Conservation (phyloP, 2,888 invertebrate species). For the Iselma pallidipennis region DNA sequence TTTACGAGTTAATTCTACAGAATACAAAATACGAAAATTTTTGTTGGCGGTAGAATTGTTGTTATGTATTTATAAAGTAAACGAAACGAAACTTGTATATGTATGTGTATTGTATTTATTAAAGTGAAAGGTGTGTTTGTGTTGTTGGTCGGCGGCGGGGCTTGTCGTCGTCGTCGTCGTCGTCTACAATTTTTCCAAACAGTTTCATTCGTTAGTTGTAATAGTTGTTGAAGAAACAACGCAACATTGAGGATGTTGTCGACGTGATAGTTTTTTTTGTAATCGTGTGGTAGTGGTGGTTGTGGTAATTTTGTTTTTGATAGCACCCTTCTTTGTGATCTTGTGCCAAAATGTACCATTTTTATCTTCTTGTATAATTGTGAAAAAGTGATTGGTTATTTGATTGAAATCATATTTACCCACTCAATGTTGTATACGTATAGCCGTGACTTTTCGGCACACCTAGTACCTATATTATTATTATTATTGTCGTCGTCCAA, state of each 20-base stretch:
- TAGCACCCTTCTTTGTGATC: no score
- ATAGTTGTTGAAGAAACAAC: no score
- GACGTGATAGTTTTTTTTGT: neutral
- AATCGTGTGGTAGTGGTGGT: no score
- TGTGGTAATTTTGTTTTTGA: no score
- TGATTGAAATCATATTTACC: neutral
- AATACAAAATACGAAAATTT: constrained; percentile 13
- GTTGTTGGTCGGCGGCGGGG: neutral
- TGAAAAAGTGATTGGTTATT: neutral
- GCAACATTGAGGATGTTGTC: neutral
- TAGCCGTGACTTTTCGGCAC: constrained; percentile 16
- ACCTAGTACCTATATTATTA: neutral
- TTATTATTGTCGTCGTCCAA: neutral
- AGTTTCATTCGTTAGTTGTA: neutral
- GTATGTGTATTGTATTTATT: neutral
- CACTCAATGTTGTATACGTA: neutral
- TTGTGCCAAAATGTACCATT: no score
- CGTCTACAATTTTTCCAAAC: constrained; percentile 6
- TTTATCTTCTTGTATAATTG: neutral
- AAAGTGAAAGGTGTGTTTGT: constrained; percentile 21
- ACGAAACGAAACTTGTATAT: neutral
- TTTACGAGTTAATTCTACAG: constrained; percentile 3
- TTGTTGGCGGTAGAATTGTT: constrained; percentile 11
- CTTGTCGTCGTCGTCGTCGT: constrained; percentile 4
- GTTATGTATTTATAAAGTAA: constrained; percentile 1